A percentile compares a stretch with the other conserved stretches of the same genome.
phyloP scores from a whole-genome alignment of 2,888 invertebrate species.

The Prosopocoilus inquinatus region DNA sequence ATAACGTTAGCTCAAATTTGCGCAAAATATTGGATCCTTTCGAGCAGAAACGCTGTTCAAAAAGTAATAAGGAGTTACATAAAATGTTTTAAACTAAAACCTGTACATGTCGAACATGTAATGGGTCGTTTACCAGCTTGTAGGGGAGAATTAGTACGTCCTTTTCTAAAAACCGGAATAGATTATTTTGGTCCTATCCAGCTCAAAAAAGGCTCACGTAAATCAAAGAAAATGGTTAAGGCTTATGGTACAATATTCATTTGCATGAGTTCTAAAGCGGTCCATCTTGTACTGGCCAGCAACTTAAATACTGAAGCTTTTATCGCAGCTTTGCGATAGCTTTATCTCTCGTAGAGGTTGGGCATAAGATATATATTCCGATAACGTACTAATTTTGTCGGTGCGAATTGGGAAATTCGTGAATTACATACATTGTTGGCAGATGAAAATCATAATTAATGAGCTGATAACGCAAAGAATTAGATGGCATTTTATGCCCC shows the following conservation, averaged over 20 bases:
- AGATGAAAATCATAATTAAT: not conserved
- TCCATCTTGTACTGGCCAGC: constrained; percentile 1
- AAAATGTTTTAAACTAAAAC: no score
- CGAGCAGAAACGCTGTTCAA: not conserved
- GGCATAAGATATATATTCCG: constrained; percentile 6
- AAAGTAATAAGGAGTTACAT: no score
- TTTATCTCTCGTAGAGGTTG: constrained; percentile 11
- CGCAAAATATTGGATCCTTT: not conserved
- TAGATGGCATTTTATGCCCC: no score
- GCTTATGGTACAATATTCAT: not conserved
- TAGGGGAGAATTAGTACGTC: no score
- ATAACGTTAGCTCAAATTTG: not conserved
- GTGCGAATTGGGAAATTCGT: not conserved
- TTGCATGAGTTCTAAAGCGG: not conserved
- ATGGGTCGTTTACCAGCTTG: no score
- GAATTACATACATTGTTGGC: no score
- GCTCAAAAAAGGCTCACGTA: no score
- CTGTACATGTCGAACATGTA: no score
- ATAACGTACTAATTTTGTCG: constrained; percentile 11
- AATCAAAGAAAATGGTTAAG: not conserved
- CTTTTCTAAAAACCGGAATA: no score
- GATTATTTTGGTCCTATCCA: no score
- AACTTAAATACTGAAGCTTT: constrained; percentile 10
- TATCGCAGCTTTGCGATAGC: constrained; percentile 6
- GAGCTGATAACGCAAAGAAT: not conserved